phyloP scores from a whole-genome alignment of 2,113 vertebrate genomes.

The Periophthalmus modestus region DNA sequence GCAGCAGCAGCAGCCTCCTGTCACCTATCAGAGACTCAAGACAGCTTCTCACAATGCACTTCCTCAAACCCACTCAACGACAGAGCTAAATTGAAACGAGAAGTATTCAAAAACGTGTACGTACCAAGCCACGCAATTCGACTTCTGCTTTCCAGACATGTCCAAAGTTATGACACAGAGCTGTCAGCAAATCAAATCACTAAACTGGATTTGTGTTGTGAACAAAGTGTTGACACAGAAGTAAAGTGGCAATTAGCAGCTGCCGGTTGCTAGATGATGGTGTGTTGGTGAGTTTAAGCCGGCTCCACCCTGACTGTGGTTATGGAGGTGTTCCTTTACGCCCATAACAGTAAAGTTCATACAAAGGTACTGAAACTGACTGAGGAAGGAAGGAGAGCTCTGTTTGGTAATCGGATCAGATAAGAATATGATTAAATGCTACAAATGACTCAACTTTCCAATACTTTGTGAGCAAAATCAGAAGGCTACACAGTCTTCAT shows the following conservation, averaged over 20 bases:
- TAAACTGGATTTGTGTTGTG: slow-evolving; percentile 9
- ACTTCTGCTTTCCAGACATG: slow-evolving; percentile 56
- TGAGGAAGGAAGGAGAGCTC: background rate
- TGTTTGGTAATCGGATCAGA: slow-evolving; percentile 8
- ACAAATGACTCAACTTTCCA: no score
- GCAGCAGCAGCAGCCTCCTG: slow-evolving; percentile 11
- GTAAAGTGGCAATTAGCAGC: slow-evolving; percentile 40
- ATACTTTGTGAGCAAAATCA: no score
- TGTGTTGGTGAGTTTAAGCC: slow-evolving; percentile 24
- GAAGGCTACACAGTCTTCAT: no score
- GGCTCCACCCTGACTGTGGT: slow-evolving; percentile 71
- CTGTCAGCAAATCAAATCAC: slow-evolving; percentile 16
- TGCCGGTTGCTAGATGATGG: slow-evolving; percentile 54
- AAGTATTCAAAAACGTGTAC: slow-evolving; percentile 40
- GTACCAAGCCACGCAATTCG: slow-evolving; percentile 4
- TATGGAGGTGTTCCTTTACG: slow-evolving; percentile 33
- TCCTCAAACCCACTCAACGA: slow-evolving; percentile 65
- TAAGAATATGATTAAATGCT: background rate
- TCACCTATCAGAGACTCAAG: slow-evolving; percentile 43
- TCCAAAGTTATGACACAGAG: background rate
- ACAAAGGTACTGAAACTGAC: slow-evolving; percentile 5
- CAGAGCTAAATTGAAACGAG: slow-evolving; percentile 60
- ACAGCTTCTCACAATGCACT: slow-evolving; percentile 54
- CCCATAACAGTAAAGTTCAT: slow-evolving; percentile 48
- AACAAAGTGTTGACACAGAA: slow-evolving; percentile 4